A percentile compares a stretch with the other conserved stretches of the same genome.
Conservation (phyloP, 1,140 invertebrate genomes). For the Drosophila equinoxialis region DNA sequence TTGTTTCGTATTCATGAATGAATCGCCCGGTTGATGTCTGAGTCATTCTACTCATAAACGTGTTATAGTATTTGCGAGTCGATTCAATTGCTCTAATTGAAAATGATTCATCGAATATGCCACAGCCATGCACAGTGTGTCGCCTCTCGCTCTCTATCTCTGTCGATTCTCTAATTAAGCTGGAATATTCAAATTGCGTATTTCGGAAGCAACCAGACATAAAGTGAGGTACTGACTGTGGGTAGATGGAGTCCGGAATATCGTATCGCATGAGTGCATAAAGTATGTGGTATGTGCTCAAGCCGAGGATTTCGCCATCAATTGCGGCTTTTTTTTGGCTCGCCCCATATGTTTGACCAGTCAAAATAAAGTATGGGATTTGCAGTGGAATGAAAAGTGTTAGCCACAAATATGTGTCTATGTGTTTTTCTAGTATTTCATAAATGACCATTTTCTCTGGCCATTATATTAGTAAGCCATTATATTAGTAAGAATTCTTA, state of each 20-base stretch:
- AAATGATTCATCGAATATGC: slow-evolving; percentile 62
- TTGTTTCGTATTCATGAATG: slow-evolving; percentile 60
- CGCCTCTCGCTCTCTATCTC: neutral
- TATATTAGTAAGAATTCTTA: neutral
- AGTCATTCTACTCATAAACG: slow-evolving; percentile 24
- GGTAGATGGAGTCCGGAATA: slow-evolving; percentile 14
- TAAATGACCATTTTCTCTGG: neutral
- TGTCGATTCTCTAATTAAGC: slow-evolving; percentile 37
- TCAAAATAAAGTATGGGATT: neutral
- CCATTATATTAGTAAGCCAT: neutral
- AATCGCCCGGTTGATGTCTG: slow-evolving; percentile 19
- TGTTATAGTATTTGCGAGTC: slow-evolving; percentile 18
- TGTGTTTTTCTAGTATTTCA: neutral
- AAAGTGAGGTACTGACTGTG: neutral
- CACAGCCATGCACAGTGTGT: neutral
- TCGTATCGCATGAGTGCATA: slow-evolving; percentile 9
- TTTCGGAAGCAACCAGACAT: neutral
- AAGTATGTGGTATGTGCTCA: slow-evolving; percentile 34
- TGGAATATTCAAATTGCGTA: slow-evolving; percentile 24
- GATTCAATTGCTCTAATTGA: slow-evolving; percentile 72
- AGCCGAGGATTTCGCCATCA: slow-evolving; percentile 45
- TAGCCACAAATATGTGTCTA: neutral
- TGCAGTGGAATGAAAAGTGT: neutral
- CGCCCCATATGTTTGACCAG: neutral
- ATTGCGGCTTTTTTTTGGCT: slow-evolving; percentile 27